Evolutionary conservation across 2,888 invertebrate genomes (phyloP).

Genomic region (Nowickia ferox): DNA sequence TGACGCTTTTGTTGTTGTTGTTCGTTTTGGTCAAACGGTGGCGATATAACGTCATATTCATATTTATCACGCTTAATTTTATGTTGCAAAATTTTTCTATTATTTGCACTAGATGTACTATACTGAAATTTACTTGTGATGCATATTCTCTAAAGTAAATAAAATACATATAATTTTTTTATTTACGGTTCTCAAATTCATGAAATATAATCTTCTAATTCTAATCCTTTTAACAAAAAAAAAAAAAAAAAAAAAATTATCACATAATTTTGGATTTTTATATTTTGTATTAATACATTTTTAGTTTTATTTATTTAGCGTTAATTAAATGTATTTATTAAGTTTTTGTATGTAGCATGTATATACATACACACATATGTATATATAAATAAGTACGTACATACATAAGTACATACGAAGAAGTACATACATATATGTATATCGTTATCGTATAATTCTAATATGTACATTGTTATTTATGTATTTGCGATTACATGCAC

Average conservation of each 20-base stretch:
- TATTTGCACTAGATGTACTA: slow-evolving; percentile 3
- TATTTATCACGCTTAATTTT: slow-evolving; percentile 40
- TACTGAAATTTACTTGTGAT: slow-evolving; percentile 16
- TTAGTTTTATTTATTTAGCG: background rate
- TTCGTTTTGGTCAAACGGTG: slow-evolving; percentile 18
- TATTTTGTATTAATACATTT: slow-evolving; percentile 5
- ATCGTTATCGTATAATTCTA: background rate
- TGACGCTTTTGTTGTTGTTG: slow-evolving; percentile 41
- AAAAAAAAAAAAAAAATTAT: background rate
- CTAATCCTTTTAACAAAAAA: background rate
- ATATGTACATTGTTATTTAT: background rate
- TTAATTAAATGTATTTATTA: no score
- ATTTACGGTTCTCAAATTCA: no score
- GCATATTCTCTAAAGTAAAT: slow-evolving; percentile 42
- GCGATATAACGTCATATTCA: slow-evolving; percentile 39
- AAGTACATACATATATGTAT: background rate
- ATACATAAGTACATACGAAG: background rate
- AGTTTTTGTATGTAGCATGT: no score
- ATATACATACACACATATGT: background rate
- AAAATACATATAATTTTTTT: no score
- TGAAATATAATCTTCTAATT: no score
- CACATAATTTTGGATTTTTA: background rate
- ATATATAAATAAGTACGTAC: background rate
- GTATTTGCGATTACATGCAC: background rate
- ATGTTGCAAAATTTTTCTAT: slow-evolving; percentile 21